A percentile compares a stretch with the other conserved stretches of the same genome.
Evolutionary conservation across 2,113 vertebrate genomes (phyloP).

Genomic region (Archocentrus centrarchus): DNA sequence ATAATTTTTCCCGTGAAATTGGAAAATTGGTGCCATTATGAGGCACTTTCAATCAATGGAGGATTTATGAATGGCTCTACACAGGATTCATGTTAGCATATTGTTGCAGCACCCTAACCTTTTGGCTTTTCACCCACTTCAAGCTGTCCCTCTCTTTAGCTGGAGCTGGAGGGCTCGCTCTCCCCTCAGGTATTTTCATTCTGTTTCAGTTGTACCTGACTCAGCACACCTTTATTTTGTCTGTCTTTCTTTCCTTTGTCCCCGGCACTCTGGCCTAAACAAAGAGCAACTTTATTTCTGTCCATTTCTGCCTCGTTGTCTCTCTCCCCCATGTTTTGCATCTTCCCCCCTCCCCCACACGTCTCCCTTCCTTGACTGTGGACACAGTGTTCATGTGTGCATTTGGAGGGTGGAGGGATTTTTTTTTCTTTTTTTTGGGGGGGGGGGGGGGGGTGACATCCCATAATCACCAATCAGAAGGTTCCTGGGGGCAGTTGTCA

Average conservation of each 20-base stretch:
- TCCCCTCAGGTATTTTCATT: background rate
- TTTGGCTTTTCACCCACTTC: constrained; percentile 39
- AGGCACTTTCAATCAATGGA: background rate
- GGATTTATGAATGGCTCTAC: background rate
- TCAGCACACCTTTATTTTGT: constrained; percentile 60
- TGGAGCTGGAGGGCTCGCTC: constrained; percentile 8
- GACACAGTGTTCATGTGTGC: constrained; percentile 74
- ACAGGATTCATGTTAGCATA: constrained; percentile 39
- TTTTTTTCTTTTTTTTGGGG: background rate
- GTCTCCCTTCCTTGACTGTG: constrained; percentile 61
- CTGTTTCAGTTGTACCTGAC: constrained; percentile 50
- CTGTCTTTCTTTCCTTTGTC: constrained; percentile 41
- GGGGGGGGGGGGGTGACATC: constrained; percentile 64
- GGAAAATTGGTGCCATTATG: background rate
- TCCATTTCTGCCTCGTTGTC: constrained; percentile 22
- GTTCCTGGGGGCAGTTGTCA: constrained; percentile 78
- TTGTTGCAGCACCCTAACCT: constrained; percentile 28
- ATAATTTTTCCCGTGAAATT: background rate
- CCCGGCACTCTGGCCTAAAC: constrained; percentile 10
- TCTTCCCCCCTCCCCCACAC: constrained; percentile 59
- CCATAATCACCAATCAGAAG: constrained; percentile 83
- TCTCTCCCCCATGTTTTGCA: constrained; percentile 23
- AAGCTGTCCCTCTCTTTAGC: background rate
- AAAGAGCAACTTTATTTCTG: constrained; percentile 56
- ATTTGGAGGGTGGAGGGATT: constrained; percentile 39